Evolutionary conservation across 2,797 vertebrate genomes (phyloP).

Genomic region (Intellagama lesueurii): DNA sequence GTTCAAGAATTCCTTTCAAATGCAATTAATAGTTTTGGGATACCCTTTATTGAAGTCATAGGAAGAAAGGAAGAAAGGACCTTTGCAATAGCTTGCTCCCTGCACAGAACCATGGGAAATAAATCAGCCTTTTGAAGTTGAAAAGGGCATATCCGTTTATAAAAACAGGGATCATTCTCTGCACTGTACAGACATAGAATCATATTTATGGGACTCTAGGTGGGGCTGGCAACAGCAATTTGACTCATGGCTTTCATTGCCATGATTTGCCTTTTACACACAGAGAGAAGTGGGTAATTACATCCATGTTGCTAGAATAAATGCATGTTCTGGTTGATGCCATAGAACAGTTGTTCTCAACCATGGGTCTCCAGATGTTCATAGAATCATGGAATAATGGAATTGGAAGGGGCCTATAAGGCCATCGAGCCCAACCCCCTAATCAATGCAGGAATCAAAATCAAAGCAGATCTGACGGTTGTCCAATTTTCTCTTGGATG

Average conservation of each 20-base stretch:
- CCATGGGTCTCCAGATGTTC: too few relatives aligned
- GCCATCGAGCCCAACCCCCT: too few relatives aligned
- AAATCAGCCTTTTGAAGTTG: background rate
- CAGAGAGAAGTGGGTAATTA: too few relatives aligned
- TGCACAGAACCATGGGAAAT: too few relatives aligned
- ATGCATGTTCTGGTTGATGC: background rate
- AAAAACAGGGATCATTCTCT: background rate
- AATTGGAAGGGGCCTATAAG: too few relatives aligned
- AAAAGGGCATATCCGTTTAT: background rate
- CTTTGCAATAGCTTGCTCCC: background rate
- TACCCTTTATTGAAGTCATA: background rate
- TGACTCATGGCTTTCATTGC: too few relatives aligned
- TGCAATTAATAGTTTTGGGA: background rate
- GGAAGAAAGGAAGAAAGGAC: background rate
- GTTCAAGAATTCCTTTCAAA: slow-evolving; percentile 5
- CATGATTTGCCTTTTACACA: too few relatives aligned
- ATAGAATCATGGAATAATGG: too few relatives aligned
- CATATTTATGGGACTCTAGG: background rate
- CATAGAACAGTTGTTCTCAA: background rate
- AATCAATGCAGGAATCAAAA: too few relatives aligned
- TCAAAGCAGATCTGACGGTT: too few relatives aligned
- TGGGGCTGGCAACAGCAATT: too few relatives aligned
- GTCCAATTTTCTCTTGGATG: too few relatives aligned
- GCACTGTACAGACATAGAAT: background rate
- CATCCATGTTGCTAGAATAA: background rate